Base-by-base conservation (phyloP, 2,797 vertebrate species). In the Lindbergichthys nudifrons region DNA sequence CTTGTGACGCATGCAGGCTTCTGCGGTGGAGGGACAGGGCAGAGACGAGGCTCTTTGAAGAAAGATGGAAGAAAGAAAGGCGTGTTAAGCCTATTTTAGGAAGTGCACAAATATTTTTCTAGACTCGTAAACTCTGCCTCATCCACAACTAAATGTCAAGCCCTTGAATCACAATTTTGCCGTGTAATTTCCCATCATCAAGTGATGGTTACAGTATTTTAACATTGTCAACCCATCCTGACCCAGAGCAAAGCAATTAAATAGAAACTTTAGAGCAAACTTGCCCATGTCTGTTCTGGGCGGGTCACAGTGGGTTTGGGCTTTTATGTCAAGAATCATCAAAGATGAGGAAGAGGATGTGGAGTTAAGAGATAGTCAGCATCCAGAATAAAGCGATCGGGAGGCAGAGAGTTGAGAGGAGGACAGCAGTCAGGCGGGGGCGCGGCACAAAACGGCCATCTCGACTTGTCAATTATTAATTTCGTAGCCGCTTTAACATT, bases 391-490 rank as follows among this genome's bases (percentile, higher is more conserved):
- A 70, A 77, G 71, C 36, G 73, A 32, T 23, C 47, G 13, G 10
- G 46, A 79, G 47, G 70, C 12, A 4, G 41, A 10, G 70, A 75
- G 79, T 69, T 64, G 51, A 79, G 62, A 63, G 50, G 36, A 75
- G 72, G 77, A 79, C 73, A 50, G 77, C 57, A 41, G 72, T 65
- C 60, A 58, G 71, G 58, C 60, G 64, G 77, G 62, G 73, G 75
- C 65, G 21, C 26, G n/a, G 69, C 81, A 78, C 80, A 87, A 81
- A 82, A 64, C 75, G 59, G 63, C 81, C 82, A 83, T 82, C 81
- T 86, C 66, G 60, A 58, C 70, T 83, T 26, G 66, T 91, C 75
- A 87, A 89, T 91, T 86, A 90, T 93, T 88, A 65, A 90, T 84
- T 68, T 60, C 4, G n/a, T 45, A 59, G 82, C 70, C 16, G 61